Percentiles rank a stretch among this genome's conserved stretches.
Conservation (phyloP, 2,113 vertebrate species). For the Cavia porcellus region DNA sequence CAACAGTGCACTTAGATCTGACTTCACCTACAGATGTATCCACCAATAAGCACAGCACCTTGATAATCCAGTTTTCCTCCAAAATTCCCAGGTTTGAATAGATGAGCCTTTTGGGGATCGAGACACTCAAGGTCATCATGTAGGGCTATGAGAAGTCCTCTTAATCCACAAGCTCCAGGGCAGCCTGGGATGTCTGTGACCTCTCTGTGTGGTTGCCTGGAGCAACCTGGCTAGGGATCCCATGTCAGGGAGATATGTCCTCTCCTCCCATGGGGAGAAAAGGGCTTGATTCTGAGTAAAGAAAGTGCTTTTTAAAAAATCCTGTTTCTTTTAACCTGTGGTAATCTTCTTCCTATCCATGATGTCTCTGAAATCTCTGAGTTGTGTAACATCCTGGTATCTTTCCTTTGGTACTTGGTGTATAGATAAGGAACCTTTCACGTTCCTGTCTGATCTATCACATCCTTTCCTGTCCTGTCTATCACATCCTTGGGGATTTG, state of each 20-base stretch:
- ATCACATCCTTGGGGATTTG: neutral
- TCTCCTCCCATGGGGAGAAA: neutral
- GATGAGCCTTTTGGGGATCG: neutral
- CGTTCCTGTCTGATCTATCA: neutral
- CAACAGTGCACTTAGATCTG: neutral
- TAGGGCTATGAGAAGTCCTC: neutral
- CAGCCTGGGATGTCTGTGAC: neutral
- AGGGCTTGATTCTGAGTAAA: neutral
- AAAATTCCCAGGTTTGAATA: neutral
- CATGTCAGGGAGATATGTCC: neutral
- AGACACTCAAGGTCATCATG: neutral
- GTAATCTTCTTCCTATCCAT: neutral
- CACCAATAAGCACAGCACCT: neutral
- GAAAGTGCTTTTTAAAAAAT: neutral
- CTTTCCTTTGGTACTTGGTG: constrained; percentile 8
- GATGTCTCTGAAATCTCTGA: neutral
- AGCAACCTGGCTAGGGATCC: neutral
- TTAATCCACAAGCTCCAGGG: neutral
- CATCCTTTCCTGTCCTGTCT: neutral
- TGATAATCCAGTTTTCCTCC: neutral
- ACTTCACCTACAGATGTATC: neutral
- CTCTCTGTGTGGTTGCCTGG: neutral
- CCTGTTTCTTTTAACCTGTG: neutral
- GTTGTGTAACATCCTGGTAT: neutral
- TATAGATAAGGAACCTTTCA: neutral